These are phyloP conservation scores for Trissolcus brochymenae DNA, from an alignment of 2,888 invertebrate genomes.

Conservation along the genomic window DNA sequence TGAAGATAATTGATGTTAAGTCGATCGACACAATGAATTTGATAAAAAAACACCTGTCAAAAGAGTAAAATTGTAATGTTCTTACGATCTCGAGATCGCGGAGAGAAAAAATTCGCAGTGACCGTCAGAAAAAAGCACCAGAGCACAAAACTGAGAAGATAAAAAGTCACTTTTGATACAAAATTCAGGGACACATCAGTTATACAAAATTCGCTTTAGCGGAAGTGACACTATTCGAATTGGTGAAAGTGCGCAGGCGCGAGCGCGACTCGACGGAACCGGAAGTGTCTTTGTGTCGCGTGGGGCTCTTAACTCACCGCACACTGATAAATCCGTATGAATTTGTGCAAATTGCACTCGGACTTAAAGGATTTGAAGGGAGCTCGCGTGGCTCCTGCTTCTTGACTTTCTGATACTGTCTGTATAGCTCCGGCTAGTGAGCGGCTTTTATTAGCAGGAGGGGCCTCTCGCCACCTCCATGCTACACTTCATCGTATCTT, in stretches of 20 bases:
- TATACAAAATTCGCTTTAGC: not conserved
- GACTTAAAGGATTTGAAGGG: slow-evolving; percentile 63
- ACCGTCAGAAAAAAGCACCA: not conserved
- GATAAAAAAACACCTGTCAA: too few relatives aligned
- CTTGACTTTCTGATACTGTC: slow-evolving; percentile 75
- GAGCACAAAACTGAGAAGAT: not conserved
- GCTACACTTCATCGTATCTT: slow-evolving; percentile 69
- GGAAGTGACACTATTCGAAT: slow-evolving; percentile 7
- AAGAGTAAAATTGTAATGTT: not conserved
- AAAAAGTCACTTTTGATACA: slow-evolving; percentile 5
- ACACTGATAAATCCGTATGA: slow-evolving; percentile 57
- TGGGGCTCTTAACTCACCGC: slow-evolving; percentile 58
- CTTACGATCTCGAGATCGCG: not conserved
- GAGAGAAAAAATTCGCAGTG: not conserved
- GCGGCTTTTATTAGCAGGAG: slow-evolving; percentile 77
- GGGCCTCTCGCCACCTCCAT: slow-evolving; percentile 74
- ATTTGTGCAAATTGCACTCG: slow-evolving; percentile 62
- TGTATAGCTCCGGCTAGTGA: slow-evolving; percentile 75
- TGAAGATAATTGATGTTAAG: not conserved
- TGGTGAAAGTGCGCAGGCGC: slow-evolving; percentile 31
- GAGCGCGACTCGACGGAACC: slow-evolving; percentile 27
- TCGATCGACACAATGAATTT: not conserved
- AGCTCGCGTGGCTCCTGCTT: slow-evolving; percentile 71
- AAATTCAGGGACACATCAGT: slow-evolving; percentile 1
- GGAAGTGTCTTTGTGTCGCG: slow-evolving; percentile 54